phyloP scores from a whole-genome alignment of 2,888 invertebrate genomes.

The Caenorhabditis imperialis region DNA sequence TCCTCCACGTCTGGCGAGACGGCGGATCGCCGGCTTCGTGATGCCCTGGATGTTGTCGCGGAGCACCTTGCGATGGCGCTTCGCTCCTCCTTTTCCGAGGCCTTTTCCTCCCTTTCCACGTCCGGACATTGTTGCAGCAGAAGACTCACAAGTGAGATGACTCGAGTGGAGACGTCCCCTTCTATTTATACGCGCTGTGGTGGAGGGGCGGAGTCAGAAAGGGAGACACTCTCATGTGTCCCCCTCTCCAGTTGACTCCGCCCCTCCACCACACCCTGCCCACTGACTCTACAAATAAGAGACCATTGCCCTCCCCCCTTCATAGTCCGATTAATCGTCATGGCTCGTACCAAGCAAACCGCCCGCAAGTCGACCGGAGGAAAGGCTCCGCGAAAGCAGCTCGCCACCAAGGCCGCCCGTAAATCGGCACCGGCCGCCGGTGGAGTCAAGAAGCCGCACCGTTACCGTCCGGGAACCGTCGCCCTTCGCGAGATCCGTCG shows the following conservation, averaged over 20 bases:
- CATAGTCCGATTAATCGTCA: too few relatives aligned
- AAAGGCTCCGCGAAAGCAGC: constrained; percentile 66
- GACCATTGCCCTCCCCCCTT: too few relatives aligned
- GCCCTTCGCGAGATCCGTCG: constrained; percentile 95
- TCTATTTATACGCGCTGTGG: too few relatives aligned
- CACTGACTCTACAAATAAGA: too few relatives aligned
- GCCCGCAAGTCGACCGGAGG: constrained; percentile 68
- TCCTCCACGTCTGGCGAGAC: constrained; percentile 80
- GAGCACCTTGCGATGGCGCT: constrained; percentile 87
- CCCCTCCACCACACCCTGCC: too few relatives aligned
- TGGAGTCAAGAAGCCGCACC: constrained; percentile 95
- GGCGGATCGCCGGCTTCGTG: constrained; percentile 80
- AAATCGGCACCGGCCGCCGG: constrained; percentile 95
- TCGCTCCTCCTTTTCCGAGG: constrained; percentile 87
- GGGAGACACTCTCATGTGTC: too few relatives aligned
- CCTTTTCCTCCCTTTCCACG: constrained; percentile 88
- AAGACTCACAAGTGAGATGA: too few relatives aligned
- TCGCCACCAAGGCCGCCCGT: constrained; percentile 80
- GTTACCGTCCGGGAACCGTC: constrained; percentile 94
- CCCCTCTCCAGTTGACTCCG: too few relatives aligned
- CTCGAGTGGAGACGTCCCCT: too few relatives aligned
- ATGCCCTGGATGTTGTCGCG: constrained; percentile 81
- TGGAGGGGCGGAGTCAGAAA: too few relatives aligned
- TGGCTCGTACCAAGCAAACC: constrained; percentile 70
- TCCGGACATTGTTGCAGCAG: constrained; percentile 83